phyloP scores from a whole-genome alignment of 2,797 vertebrate genomes.

The Takifugu ocellatus region DNA sequence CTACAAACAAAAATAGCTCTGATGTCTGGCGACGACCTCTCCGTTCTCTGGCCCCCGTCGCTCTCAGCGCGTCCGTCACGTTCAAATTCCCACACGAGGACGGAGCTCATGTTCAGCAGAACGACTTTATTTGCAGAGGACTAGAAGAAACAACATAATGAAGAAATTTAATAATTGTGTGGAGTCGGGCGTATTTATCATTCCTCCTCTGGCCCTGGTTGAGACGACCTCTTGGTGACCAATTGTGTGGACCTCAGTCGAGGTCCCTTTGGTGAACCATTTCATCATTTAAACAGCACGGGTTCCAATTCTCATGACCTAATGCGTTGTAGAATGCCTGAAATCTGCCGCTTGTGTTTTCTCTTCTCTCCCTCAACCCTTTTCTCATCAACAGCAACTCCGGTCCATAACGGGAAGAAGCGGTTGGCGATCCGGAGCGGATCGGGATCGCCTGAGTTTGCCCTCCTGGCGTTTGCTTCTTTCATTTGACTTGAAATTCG shows the following conservation, averaged over 20 bases:
- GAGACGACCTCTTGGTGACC: constrained; percentile 71
- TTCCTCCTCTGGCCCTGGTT: constrained; percentile 50
- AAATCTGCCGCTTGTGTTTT: constrained; percentile 72
- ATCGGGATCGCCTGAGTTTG: constrained; percentile 31
- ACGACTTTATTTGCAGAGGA: constrained; percentile 54
- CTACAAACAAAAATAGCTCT: constrained; percentile 76
- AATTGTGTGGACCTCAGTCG: constrained; percentile 57
- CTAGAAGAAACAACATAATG: neutral
- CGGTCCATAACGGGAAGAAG: constrained; percentile 54
- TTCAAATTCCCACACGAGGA: constrained; percentile 68
- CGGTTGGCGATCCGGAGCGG: constrained; percentile 39
- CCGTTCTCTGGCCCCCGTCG: constrained; percentile 57
- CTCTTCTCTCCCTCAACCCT: constrained; percentile 62
- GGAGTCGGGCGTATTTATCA: constrained; percentile 67
- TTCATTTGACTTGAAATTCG: too few relatives aligned
- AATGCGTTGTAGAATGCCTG: constrained; percentile 77
- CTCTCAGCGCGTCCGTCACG: constrained; percentile 55
- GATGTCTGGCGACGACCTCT: constrained; percentile 59
- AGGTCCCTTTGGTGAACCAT: constrained; percentile 72
- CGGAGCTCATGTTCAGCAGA: constrained; percentile 51
- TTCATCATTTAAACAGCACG: constrained; percentile 71
- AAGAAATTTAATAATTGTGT: constrained; percentile 69
- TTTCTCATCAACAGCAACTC: constrained; percentile 61
- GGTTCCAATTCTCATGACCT: constrained; percentile 83
- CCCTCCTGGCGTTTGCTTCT: neutral